phyloP scores from a whole-genome alignment of 2,797 vertebrate species.

The Prionace glauca region DNA sequence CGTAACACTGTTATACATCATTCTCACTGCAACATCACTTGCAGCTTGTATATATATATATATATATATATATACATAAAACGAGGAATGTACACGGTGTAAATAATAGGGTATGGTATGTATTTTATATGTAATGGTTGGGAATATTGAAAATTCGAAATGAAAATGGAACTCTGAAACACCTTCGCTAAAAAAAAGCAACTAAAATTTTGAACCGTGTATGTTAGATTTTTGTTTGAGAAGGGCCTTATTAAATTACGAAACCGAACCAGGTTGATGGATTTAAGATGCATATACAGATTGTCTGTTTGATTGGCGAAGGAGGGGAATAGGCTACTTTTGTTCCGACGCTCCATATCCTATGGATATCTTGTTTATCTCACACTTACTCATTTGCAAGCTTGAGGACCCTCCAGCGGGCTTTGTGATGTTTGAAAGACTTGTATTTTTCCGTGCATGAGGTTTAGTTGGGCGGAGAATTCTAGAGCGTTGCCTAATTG shows the following conservation, averaged over 20 bases:
- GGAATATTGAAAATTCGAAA: not conserved
- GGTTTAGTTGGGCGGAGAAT: not conserved
- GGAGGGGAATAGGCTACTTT: not conserved
- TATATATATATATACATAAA: too few species aligned
- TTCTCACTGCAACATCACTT: not conserved
- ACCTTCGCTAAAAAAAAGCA: not conserved
- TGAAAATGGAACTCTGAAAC: not conserved
- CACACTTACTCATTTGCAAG: not conserved
- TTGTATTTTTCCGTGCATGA: too few species aligned
- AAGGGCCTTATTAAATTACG: not conserved
- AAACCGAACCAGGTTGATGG: not conserved
- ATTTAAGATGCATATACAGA: not conserved
- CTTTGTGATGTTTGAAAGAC: not conserved
- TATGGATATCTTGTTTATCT: not conserved
- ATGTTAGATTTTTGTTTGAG: not conserved
- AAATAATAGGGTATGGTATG: not conserved
- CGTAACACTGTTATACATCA: not conserved
- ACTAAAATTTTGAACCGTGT: not conserved
- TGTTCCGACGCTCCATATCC: not conserved
- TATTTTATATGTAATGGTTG: not conserved
- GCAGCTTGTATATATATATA: not conserved
- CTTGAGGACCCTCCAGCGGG: too few species aligned
- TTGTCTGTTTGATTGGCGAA: not conserved
- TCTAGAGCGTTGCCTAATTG: not conserved
- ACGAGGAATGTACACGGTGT: too few species aligned